Evolutionary conservation across 2,113 vertebrate genomes (phyloP), one percentile per base, ranked within the genome.

Genomic region (Festucalex cinctus): DNA sequence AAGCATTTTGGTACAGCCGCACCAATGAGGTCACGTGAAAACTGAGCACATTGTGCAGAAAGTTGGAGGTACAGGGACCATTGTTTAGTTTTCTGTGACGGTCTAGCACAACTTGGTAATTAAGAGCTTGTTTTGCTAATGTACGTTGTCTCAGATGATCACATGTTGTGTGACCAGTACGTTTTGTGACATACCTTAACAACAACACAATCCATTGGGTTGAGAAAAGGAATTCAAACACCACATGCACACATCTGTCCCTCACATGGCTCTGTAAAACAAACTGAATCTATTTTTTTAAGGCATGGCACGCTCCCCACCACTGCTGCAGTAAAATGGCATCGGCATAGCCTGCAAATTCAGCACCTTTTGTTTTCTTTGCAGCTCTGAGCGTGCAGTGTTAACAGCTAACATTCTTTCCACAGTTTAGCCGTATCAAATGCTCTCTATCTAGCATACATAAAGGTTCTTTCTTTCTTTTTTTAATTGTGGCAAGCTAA

Each of bases 351-450:
- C 37, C 19, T 32, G 66, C 70, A 53, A 71, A 80, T 71, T 83
- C 72, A 58, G 58, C 48, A 68, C 19, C 59, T 83, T 69, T 63
- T 83, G 69, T 83, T 81, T 83, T 75, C 71, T 63, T 83, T 81
- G 28, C 67, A 70, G 36, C 35, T 65, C 32, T 61, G 7, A 69
- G 77, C 32, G 48, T 79, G 73, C 74, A 65, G 14, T 0, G 28
- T 69, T 59, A 65, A 64, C 59, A 22, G 76, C 65, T 67, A 36
- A 77, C 73, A 78, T 82, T 83, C 78, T 73, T 83, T 84, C 82
- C 81, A 83, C 71, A 73, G 68, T 70, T 62, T 63, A 46, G 48
- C 13, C 9, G 54, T 80, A 84, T 85, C 76, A 77, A 63, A 76
- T 80, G 63, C 66, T 78, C 53, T 67, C 19, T 53, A 61, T 36